Base-by-base conservation (phyloP, 2,113 vertebrate species). In the Pardalotus punctatus region DNA sequence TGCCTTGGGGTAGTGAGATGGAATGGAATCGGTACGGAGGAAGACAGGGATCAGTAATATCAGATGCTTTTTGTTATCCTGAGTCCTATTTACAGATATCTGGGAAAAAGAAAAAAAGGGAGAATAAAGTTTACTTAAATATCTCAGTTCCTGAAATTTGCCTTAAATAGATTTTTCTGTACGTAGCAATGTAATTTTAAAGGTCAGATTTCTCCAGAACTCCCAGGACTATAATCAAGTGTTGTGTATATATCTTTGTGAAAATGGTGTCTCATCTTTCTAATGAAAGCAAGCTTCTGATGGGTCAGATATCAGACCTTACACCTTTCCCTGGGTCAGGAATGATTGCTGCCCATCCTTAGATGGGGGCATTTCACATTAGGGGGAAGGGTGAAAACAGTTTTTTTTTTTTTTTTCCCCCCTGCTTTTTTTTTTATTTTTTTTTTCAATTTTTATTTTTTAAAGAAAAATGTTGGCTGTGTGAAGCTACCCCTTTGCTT, bases 231-330 rank as follows among this genome's bases (percentile, higher is more conserved):
- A 19, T 92, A 92, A 91, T 96, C 95, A 86, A 96, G 81, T 35
- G 60, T 56, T 93, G 80, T 92, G 77, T 94, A 88, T 94, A 5
- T 96, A 88, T 96, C 78, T 97, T 91, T 94, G 88, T 94, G 94
- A 96, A 95, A 91, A 81, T 65, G 70, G 35, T 92, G 72, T 96
- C 91, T 97, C 87, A 43, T 97, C 92, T 96, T 86, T 96, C 95
- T 94, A 96, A 93, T 85, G 90, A 95, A 95, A 94, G 96, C 93
- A 94, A 92, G 84, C 88, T 93, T 76, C 88, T 80, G 88, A 91
- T 95, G 94, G 88, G 88, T 95, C 92, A 81, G 92, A 88, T 97
- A 96, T 95, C 96, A 97, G 96, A 96, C 96, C 96, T 96, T 97
- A 86, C 93, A 96, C 93, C 96, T 96, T 96, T 96, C 96, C 47